Evolutionary conservation across 2,113 vertebrate genomes (phyloP).

Genomic region (Typhlomys cinereus): DNA sequence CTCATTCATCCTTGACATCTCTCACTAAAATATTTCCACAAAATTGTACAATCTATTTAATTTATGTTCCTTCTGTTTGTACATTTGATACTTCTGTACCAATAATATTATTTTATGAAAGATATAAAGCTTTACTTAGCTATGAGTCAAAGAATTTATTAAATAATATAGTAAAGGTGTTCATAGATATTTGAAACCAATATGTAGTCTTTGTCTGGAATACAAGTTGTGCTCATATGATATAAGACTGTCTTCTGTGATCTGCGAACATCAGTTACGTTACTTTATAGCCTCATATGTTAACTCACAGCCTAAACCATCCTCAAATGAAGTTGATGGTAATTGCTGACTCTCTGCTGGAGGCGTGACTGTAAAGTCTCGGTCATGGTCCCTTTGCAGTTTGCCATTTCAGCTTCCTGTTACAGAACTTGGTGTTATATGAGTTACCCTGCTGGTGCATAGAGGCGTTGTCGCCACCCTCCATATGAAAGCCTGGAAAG

Average conservation of each 20-base stretch:
- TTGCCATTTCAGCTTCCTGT: slow-evolving; percentile 10
- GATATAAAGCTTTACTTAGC: neutral
- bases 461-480: neutral
- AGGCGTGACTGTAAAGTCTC: slow-evolving; percentile 9
- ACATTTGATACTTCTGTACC: neutral
- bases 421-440: neutral
- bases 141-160: neutral
- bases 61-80: neutral
- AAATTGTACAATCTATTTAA: neutral
- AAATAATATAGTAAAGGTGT: neutral
- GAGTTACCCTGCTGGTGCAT: neutral
- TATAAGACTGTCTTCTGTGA: neutral
- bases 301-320: slow-evolving; percentile 17
- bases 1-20: neutral
- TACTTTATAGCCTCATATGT: neutral
- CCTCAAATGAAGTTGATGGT: neutral
- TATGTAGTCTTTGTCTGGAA: neutral
- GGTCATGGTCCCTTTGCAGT: neutral
- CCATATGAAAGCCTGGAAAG: neutral
- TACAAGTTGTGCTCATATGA: neutral
- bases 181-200: neutral
- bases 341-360: slow-evolving; percentile 50
- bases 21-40: neutral
- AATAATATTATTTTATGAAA: slow-evolving; percentile 28
- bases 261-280: neutral